Evolutionary conservation across 2,113 vertebrate genomes (phyloP).

Genomic region (Pelecanoides urinatrix): DNA sequence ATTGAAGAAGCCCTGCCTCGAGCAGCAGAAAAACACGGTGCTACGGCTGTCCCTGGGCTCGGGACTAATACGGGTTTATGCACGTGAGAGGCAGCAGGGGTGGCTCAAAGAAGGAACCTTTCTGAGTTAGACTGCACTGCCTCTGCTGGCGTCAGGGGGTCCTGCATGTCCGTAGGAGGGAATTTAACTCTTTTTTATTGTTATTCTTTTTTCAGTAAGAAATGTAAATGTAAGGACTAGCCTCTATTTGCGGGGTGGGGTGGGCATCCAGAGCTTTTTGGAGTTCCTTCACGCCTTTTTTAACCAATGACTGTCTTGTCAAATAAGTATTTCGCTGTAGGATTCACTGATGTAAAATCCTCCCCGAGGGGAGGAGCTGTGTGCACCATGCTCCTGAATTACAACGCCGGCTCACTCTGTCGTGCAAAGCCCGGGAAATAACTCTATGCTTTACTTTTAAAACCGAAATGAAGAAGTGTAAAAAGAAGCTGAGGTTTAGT

Average conservation of each 20-base stretch:
- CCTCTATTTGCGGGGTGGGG: not conserved
- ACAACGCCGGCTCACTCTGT: not conserved
- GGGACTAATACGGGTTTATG: rapidly evolving
- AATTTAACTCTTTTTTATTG: not conserved
- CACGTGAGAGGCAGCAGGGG: rapidly evolving
- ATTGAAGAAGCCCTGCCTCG: not conserved
- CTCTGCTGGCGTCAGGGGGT: not conserved
- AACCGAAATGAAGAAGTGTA: not conserved
- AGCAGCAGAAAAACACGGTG: not conserved
- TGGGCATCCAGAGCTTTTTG: not conserved
- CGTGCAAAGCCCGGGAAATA: not conserved
- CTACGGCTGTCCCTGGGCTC: not conserved
- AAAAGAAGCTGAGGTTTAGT: not conserved
- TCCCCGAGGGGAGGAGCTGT: not conserved
- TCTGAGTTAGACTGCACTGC: not conserved
- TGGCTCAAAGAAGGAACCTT: not conserved
- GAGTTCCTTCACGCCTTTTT: not conserved
- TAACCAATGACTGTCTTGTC: not conserved
- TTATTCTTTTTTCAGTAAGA: not conserved
- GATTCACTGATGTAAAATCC: too few relatives aligned
- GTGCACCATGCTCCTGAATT: not conserved
- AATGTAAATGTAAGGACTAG: not conserved
- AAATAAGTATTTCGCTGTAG: not conserved
- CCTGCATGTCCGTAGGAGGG: too few relatives aligned
- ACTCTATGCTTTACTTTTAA: not conserved